These are phyloP conservation scores for Neostethus bicornis DNA, from an alignment of 2,797 vertebrate species.

Conservation along the genomic window DNA sequence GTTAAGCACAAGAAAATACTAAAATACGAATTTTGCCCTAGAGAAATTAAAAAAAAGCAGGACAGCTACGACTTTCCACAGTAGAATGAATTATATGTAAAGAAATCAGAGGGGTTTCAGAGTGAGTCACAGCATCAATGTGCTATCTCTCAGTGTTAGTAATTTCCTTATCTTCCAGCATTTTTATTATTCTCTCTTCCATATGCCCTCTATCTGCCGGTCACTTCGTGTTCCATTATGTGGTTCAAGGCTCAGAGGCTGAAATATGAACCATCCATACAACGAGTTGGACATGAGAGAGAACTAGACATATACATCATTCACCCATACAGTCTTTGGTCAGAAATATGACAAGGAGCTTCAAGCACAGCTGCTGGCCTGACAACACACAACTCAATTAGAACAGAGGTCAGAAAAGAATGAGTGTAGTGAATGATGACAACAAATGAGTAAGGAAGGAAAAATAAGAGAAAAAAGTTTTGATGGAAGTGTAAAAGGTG, in stretches of 20 bases:
- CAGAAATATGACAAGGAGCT: slow-evolving; percentile 56
- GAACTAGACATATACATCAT: slow-evolving; percentile 67
- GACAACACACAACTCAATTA: slow-evolving; percentile 71
- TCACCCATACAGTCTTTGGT: slow-evolving; percentile 60
- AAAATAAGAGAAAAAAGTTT: not conserved
- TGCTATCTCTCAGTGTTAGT: slow-evolving; percentile 15
- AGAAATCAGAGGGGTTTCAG: slow-evolving; percentile 7
- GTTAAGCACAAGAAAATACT: slow-evolving; percentile 9
- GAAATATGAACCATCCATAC: slow-evolving; percentile 64
- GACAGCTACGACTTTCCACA: not conserved
- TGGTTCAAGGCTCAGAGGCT: slow-evolving; percentile 41
- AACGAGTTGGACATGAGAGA: slow-evolving; percentile 60
- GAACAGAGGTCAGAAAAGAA: slow-evolving; percentile 54
- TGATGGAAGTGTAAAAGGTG: not conserved
- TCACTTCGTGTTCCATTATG: slow-evolving; percentile 57
- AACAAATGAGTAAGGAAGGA: not conserved
- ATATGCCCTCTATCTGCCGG: slow-evolving; percentile 42
- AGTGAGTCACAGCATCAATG: slow-evolving; percentile 3
- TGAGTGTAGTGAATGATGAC: slow-evolving; percentile 58
- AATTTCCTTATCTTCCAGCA: slow-evolving; percentile 44
- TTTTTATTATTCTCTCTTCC: slow-evolving; percentile 31
- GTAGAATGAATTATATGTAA: slow-evolving; percentile 21
- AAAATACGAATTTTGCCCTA: not conserved
- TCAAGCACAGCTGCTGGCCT: slow-evolving; percentile 45
- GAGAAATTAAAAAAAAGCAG: slow-evolving; percentile 6